Evolutionary conservation across 2,888 invertebrate species (phyloP).

Genomic region (Lepas anatifera): DNA sequence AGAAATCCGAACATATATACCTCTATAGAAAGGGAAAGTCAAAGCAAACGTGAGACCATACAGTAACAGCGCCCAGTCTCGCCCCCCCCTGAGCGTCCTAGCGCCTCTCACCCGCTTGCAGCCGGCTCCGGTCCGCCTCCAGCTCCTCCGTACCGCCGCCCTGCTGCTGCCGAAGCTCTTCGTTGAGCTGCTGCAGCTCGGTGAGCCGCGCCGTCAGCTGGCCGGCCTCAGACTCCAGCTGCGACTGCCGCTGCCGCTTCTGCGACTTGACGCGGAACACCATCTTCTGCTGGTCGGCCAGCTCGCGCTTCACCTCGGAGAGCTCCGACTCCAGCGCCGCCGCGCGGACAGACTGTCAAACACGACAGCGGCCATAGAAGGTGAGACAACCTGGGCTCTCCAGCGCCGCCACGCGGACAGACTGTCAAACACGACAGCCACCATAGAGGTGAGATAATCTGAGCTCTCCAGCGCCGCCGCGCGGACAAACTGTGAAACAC

Average conservation of each 20-base stretch:
- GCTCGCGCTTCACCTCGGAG: slow-evolving; percentile 34
- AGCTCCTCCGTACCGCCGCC: not conserved
- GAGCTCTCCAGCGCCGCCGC: not conserved
- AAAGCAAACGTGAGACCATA: too few species aligned
- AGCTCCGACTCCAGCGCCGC: slow-evolving; percentile 28
- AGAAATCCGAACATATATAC: too few species aligned
- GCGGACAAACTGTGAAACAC: not conserved
- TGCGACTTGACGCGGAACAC: slow-evolving; percentile 29
- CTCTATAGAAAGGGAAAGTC: too few species aligned
- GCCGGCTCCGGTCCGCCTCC: not conserved
- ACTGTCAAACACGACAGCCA: not conserved
- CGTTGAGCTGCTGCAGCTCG: slow-evolving; percentile 4
- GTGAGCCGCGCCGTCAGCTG: not conserved
- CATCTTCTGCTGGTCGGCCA: slow-evolving; percentile 29
- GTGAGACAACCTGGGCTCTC: too few species aligned
- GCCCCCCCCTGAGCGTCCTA: too few species aligned
- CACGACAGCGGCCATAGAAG: too few species aligned
- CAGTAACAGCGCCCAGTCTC: too few species aligned
- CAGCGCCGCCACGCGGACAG: not conserved
- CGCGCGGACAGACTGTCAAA: not conserved
- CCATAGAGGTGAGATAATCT: too few species aligned
- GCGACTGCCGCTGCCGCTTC: not conserved
- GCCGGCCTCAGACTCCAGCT: not conserved
- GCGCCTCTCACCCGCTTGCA: not conserved
- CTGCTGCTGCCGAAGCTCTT: not conserved